Evolutionary conservation across 1,140 invertebrate species (phyloP).

Genomic region (Macrobrachium rosenbergii): DNA sequence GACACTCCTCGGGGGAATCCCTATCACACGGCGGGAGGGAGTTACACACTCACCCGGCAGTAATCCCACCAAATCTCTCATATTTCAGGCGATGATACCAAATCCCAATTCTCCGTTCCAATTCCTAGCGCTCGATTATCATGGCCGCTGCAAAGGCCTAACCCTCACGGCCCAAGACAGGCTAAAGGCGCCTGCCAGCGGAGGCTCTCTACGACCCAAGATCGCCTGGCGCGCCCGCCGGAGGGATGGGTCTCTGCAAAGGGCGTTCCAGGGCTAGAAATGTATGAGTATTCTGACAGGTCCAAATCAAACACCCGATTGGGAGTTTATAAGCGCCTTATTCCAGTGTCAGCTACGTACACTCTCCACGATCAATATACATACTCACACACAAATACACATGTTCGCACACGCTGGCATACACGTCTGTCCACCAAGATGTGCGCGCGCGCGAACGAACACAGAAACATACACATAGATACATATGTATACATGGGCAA

Average conservation of each 20-base stretch:
- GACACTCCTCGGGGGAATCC: slow-evolving; percentile 20
- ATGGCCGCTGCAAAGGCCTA: slow-evolving; percentile 11
- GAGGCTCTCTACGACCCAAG: neutral
- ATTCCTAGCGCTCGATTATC: slow-evolving; percentile 58
- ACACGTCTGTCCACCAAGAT: too few species aligned
- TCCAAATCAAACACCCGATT: slow-evolving; percentile 58
- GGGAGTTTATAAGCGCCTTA: slow-evolving; percentile 55
- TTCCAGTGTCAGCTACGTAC: slow-evolving; percentile 43
- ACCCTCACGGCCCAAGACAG: neutral
- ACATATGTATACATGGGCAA: too few species aligned
- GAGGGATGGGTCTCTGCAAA: slow-evolving; percentile 12
- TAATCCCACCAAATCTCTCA: slow-evolving; percentile 53
- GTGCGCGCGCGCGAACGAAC: too few species aligned
- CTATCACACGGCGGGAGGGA: slow-evolving; percentile 25
- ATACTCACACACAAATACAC: too few species aligned
- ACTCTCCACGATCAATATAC: slow-evolving; percentile 49
- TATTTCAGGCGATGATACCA: slow-evolving; percentile 52
- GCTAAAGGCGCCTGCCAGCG: neutral
- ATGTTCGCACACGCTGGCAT: too few species aligned
- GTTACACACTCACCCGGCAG: slow-evolving; percentile 51
- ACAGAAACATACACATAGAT: too few species aligned
- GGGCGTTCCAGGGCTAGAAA: slow-evolving; percentile 14
- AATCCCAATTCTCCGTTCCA: slow-evolving; percentile 58
- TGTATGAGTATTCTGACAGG: slow-evolving; percentile 55
- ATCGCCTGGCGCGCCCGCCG: neutral